Evolutionary conservation across 1,140 invertebrate species (phyloP).

Genomic region (Drosophila nigrodunni): DNA sequence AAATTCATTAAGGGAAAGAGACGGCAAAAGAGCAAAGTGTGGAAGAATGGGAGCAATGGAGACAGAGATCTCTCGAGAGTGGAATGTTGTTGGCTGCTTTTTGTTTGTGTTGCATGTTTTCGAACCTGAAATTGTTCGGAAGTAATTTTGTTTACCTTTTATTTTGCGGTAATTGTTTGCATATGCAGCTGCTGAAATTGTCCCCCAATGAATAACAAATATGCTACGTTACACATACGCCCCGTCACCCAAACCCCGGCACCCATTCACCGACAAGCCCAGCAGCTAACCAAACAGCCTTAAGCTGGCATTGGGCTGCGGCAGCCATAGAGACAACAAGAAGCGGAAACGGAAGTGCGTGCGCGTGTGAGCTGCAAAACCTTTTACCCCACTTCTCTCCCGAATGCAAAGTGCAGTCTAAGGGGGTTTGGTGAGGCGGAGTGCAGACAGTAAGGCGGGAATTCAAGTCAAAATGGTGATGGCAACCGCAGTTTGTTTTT

Average conservation of each 20-base stretch:
- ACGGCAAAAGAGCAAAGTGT: background rate
- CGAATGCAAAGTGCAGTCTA: slow-evolving; percentile 42
- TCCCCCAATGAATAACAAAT: slow-evolving; percentile 67
- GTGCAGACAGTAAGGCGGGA: slow-evolving; percentile 11
- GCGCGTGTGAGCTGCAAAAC: slow-evolving; percentile 60
- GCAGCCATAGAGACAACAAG: slow-evolving; percentile 61
- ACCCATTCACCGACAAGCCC: background rate
- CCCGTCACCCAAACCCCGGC: background rate
- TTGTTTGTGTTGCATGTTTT: slow-evolving; percentile 53
- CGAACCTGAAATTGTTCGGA: slow-evolving; percentile 74
- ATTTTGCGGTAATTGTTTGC: slow-evolving; percentile 80
- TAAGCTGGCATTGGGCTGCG: slow-evolving; percentile 34
- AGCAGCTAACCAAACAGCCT: slow-evolving; percentile 58
- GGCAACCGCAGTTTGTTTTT: slow-evolving; percentile 72
- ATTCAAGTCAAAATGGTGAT: slow-evolving; percentile 65
- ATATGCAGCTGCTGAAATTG: slow-evolving; percentile 77
- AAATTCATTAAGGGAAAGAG: background rate
- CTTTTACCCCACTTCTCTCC: slow-evolving; percentile 34
- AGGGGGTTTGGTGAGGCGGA: background rate
- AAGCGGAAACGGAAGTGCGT: slow-evolving; percentile 69
- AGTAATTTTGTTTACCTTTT: slow-evolving; percentile 82
- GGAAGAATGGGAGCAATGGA: background rate
- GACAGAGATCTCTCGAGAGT: background rate
- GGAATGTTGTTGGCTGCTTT: background rate
- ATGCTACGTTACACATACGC: slow-evolving; percentile 11